These are phyloP conservation scores for Thryonomys swinderianus DNA, from an alignment of 2,113 vertebrate genomes.

Conservation along the genomic window DNA sequence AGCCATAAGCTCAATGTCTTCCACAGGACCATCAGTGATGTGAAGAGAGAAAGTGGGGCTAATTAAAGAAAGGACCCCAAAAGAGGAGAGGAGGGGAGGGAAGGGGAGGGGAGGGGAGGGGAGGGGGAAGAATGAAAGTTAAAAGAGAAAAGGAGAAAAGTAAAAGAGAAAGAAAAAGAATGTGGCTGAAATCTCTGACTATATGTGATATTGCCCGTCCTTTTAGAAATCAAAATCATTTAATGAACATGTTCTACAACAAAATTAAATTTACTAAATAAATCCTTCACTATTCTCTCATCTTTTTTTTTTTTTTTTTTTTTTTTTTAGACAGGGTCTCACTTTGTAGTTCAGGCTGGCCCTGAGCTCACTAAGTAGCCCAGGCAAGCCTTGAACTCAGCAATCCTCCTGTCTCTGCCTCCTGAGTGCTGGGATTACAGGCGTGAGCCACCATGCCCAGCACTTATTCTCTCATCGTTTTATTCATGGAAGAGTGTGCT, in stretches of 20 bases:
- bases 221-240: neutral
- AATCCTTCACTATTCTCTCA: neutral
- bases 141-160: neutral
- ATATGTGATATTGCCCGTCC: fast-evolving
- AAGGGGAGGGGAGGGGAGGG: neutral
- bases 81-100: neutral
- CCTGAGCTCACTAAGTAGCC: no score
- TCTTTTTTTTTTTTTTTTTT: no score
- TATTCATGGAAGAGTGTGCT: neutral
- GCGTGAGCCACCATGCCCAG: no score
- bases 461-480: no score
- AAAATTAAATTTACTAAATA: neutral
- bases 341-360: no score
- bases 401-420: no score
- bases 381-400: no score
- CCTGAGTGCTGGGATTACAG: no score
- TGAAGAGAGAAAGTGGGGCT: neutral
- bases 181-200: neutral
- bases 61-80: neutral
- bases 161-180: neutral
- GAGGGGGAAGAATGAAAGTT: neutral
- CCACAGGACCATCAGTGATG: neutral
- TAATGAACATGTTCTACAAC: neutral
- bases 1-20: neutral
- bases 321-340: no score